Conservation (phyloP, 2,797 vertebrate genomes). For the Synanceia verrucosa region DNA sequence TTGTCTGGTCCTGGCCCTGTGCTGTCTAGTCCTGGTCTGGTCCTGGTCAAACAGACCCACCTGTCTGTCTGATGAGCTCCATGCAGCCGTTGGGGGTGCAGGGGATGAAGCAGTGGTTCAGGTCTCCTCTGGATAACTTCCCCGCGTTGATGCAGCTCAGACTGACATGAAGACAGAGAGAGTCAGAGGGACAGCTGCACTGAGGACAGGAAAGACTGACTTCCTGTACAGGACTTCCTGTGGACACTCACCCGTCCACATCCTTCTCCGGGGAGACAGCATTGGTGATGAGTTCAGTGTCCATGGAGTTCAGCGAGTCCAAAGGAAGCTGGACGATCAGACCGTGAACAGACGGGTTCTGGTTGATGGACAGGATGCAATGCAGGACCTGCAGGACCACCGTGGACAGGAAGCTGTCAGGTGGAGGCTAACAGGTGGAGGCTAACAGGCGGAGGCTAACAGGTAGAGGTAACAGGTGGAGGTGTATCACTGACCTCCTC, state of each 20-base stretch:
- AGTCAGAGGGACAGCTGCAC: too few species aligned
- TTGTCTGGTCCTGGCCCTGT: too few species aligned
- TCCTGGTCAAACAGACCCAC: constrained; percentile 61
- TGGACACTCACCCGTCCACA: constrained; percentile 88
- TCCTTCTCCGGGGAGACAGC: constrained; percentile 91
- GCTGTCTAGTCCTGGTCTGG: too few species aligned
- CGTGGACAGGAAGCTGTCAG: neutral
- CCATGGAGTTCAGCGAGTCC: constrained; percentile 86
- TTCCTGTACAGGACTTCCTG: neutral
- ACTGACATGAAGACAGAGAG: too few species aligned
- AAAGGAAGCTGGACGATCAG: constrained; percentile 94
- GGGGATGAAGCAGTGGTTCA: constrained; percentile 90
- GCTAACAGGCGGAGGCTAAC: neutral
- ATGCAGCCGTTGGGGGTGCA: constrained; percentile 95
- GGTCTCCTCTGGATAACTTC: constrained; percentile 91
- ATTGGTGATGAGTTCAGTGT: constrained; percentile 88
- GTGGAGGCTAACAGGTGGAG: neutral
- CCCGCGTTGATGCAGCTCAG: constrained; percentile 92
- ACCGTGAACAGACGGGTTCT: constrained; percentile 87
- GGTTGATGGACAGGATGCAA: constrained; percentile 84
- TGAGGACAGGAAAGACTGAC: neutral
- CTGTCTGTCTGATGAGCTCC: constrained; percentile 93
- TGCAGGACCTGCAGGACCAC: constrained; percentile 83
- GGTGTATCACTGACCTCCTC: constrained; percentile 81
- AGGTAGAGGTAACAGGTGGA: neutral